phyloP scores from a whole-genome alignment of 2,113 vertebrate species.

The Bambusicola thoracicus region DNA sequence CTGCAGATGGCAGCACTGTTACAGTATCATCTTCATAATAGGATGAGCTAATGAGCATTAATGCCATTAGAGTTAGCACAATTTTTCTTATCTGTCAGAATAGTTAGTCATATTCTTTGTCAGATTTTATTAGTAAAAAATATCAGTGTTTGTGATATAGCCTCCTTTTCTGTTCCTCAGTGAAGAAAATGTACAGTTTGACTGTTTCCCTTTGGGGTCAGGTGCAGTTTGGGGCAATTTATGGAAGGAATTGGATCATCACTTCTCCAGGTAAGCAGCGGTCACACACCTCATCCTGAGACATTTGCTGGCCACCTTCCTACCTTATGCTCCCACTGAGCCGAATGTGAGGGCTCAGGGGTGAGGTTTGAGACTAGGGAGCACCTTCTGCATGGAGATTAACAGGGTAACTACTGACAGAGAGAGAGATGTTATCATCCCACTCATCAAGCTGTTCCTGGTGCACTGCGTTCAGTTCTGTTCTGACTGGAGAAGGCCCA shows the following conservation, averaged over 20 bases:
- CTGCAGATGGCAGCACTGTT: background rate
- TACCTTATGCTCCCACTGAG: background rate
- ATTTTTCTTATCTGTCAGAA: background rate
- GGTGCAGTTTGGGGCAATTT: background rate
- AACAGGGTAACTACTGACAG: background rate
- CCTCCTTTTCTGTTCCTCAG: background rate
- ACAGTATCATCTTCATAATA: background rate
- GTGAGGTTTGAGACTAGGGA: background rate
- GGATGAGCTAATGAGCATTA: background rate
- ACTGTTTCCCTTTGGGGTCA: background rate
- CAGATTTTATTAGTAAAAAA: background rate
- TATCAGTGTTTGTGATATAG: background rate
- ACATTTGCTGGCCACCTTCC: background rate
- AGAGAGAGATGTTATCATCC: background rate
- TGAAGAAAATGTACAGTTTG: background rate
- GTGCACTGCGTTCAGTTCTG: background rate
- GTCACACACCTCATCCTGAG: background rate
- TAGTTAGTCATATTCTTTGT: background rate
- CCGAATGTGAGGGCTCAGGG: background rate
- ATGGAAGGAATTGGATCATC: background rate
- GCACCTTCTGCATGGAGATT: background rate
- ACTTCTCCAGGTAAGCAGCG: background rate
- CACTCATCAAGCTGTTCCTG: background rate
- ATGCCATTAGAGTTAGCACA: background rate
- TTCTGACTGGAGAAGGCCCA: background rate